Evolutionary conservation across 2,888 invertebrate genomes (phyloP), one percentile per base, ranked within the genome.

Genomic region (Platynereis dumerilii): DNA sequence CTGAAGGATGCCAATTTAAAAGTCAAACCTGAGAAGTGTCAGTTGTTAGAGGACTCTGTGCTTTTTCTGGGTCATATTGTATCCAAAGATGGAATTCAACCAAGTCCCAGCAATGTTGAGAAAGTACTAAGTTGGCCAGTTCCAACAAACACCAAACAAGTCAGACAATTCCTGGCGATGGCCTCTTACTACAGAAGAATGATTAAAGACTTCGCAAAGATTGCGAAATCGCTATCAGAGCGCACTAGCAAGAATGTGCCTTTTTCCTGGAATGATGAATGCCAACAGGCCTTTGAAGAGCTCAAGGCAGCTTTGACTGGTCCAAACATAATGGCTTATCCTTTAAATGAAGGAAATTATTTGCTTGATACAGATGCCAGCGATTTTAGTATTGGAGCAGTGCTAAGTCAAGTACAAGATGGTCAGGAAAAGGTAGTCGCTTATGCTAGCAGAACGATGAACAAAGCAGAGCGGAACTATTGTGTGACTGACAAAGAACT

Each of bases 221-320:
- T 65, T 10, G 70, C 70, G 0, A 24, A 45, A 10, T 70, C 71
- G 0, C 44, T 74, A 24, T 55, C 59, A n/a, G 44, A 72, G 29
- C 62, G 69, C 17, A 65, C 55, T 15, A 95, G 95, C 85, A 61
- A 72, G 42, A 22, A 34, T 2, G 17, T n/a, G 5, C 61, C 65
- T 5, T 58, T 39, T 20, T 17, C 10, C 26, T 59, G 44, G 45
- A 45, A 20, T 27, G 59, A 24, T 10, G 59, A 26, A 10, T 56
- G 60, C 22, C 53, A 67, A 34, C n/a, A 45, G 12, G 39, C 65
- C 55, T 57, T 70, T 53, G 22, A 44, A 24, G n/a, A 53, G 2
- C 42, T 70, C 28, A 68, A 60, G 53, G 22, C 22, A 3, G 12
- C 22, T 0, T 54, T 75, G 20, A 63, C 59, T 0, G 29, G 26